Evolutionary conservation across 2,888 invertebrate species (phyloP).

Genomic region (Hetaerina titia): DNA sequence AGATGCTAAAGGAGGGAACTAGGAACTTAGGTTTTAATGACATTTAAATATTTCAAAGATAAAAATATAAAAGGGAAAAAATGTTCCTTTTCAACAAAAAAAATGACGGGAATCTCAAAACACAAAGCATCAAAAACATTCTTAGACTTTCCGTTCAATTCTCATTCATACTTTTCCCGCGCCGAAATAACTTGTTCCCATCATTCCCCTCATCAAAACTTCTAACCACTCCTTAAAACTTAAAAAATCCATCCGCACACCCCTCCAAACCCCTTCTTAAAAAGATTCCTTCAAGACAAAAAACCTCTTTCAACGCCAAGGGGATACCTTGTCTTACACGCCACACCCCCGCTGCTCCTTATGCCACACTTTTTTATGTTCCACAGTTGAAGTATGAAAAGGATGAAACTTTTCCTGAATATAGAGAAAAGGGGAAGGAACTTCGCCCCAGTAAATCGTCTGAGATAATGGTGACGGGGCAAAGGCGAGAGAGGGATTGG

Average conservation of each 20-base stretch:
- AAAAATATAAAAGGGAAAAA: too few relatives aligned
- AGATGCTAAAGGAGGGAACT: too few relatives aligned
- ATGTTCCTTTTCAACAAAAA: too few relatives aligned
- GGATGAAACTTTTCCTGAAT: constrained; percentile 1
- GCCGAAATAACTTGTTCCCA: not conserved
- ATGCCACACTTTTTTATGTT: not conserved
- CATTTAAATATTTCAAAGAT: too few relatives aligned
- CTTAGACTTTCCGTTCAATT: not conserved
- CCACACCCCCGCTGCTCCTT: not conserved
- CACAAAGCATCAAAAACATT: not conserved
- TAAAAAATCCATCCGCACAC: not conserved
- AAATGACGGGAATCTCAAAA: too few relatives aligned
- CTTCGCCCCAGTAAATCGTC: constrained; percentile 38
- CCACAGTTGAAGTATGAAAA: not conserved
- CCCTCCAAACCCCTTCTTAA: not conserved
- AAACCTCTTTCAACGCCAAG: not conserved
- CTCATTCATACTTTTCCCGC: not conserved
- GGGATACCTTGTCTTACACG: constrained; percentile 6
- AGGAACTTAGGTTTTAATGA: too few relatives aligned
- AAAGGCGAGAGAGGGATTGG: not conserved
- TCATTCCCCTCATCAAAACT: constrained; percentile 32
- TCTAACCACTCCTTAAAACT: not conserved
- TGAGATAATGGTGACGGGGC: constrained; percentile 19
- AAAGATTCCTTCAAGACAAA: constrained; percentile 44
- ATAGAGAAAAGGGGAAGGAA: not conserved